A percentile compares a stretch with the other conserved stretches of the same genome.
These are phyloP conservation scores for Melanotaenia trifasciata DNA, from an alignment of 2,797 vertebrate species.

Conservation along the genomic window DNA sequence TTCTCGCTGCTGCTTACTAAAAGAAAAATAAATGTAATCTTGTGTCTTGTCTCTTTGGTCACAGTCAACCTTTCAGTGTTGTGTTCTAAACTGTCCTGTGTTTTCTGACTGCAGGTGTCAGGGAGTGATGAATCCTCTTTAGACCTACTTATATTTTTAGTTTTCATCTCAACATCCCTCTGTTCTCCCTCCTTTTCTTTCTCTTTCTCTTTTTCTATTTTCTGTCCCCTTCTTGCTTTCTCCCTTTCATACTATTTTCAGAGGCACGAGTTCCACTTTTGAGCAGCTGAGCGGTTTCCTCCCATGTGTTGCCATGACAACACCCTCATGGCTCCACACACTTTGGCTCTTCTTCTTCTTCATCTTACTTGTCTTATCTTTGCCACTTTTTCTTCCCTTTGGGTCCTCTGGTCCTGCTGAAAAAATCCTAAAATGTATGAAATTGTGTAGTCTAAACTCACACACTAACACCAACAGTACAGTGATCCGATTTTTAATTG, in stretches of 20 bases:
- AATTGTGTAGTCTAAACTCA: neutral
- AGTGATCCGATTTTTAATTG: too few species aligned
- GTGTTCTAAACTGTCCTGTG: neutral
- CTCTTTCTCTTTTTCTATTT: neutral
- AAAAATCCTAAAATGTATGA: too few species aligned
- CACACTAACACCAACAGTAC: neutral
- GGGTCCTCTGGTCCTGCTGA: neutral
- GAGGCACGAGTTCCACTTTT: conserved; percentile 50
- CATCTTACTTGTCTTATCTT: conserved; percentile 2
- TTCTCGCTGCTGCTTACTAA: neutral
- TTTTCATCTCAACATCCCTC: conserved; percentile 7
- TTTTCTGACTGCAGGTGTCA: conserved; percentile 14
- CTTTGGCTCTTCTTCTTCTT: conserved; percentile 21
- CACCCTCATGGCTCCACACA: conserved; percentile 50
- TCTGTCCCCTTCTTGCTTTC: conserved; percentile 8
- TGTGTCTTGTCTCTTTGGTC: conserved; percentile 5
- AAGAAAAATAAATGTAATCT: neutral
- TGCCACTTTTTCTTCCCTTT: conserved; percentile 13
- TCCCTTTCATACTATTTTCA: conserved; percentile 52
- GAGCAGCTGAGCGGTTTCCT: conserved; percentile 46
- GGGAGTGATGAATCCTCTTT: conserved; percentile 8
- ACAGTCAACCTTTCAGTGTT: neutral
- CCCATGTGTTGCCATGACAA: conserved; percentile 54
- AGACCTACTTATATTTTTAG: neutral
- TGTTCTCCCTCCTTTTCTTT: neutral